These are phyloP conservation scores for Rhincodon typus DNA, from an alignment of 2,797 vertebrate genomes.

Conservation along the genomic window DNA sequence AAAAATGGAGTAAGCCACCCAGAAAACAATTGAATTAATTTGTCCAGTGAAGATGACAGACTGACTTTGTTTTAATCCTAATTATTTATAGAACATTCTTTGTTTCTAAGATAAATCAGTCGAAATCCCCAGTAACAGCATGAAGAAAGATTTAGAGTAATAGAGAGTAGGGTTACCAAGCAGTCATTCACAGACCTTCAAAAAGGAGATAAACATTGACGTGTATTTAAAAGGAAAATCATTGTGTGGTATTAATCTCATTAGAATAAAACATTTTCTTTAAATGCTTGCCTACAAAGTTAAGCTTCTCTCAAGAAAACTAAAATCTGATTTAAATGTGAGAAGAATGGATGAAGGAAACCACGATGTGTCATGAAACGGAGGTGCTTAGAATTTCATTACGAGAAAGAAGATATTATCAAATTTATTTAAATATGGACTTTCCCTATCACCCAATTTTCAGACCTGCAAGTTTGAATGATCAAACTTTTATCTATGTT, in stretches of 20 bases:
- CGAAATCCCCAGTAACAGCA: neutral
- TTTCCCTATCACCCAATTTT: neutral
- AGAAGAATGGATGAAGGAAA: neutral
- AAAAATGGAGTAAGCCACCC: neutral
- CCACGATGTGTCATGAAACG: neutral
- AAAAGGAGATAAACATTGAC: neutral
- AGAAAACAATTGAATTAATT: neutral
- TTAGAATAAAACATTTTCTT: neutral
- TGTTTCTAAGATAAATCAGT: neutral
- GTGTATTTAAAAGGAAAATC: neutral
- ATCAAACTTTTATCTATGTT: neutral
- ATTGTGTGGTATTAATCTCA: neutral
- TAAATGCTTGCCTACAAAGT: neutral
- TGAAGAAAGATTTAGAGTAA: neutral
- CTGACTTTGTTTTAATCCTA: neutral
- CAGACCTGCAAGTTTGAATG: neutral
- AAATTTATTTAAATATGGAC: neutral
- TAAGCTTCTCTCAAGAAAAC: neutral
- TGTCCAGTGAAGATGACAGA: neutral
- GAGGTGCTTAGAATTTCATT: no score
- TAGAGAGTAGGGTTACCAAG: neutral
- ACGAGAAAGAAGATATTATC: conserved; percentile 8
- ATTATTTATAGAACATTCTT: neutral
- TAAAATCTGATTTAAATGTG: neutral
- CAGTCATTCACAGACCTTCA: neutral